Base-by-base conservation (phyloP, 2,797 vertebrate genomes). In the Sebastes jordani region DNA sequence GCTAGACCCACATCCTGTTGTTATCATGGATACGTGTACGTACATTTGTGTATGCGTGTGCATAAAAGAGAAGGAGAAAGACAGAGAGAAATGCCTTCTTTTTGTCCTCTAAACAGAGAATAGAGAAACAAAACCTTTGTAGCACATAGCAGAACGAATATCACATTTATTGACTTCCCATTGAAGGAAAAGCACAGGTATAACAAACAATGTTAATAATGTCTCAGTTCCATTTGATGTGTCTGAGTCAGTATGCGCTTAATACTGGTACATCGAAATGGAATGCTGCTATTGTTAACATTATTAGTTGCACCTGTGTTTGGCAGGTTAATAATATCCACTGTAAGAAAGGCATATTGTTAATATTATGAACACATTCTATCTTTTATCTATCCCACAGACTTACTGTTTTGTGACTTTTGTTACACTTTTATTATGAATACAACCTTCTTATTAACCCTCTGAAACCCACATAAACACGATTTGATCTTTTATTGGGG, bases 1-100 rank as follows among this genome's bases (percentile, higher is more conserved):
- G 69, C 76, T 72, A 62, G 82, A 88, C 89, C 92, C 92, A 93
- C 93, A 92, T 94, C 93, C 93, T 93, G 92, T 92, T 92, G 81
- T 77, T 75, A 76, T 83, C 65, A 80, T 76, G 77, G 80, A 84
- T 80, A 25, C 0, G 9, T 61, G 52, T 63, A 36, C 7, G 27
- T 61, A 63, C 54, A 32, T 69, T 56, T 46, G 68, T 38, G 49
- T 78, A 22, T 76, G 25, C 52, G 55, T 54, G 66, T 49, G 29
- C 6, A 46, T 54, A 2, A 77, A 70, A 66, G 52, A 46, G 62
- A 74, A 34, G 46, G 11, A 66, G 72, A 76, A 71, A 83, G 30
- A 8, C n/a, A 32, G 29, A 14, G 3, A 65, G 8, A 55, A 27
- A 79, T 27, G 2, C 11, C n/a, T 56, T 23, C 3, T 62, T 71